Conservation (phyloP, 2,113 vertebrate genomes). For the Prunella himalayana region DNA sequence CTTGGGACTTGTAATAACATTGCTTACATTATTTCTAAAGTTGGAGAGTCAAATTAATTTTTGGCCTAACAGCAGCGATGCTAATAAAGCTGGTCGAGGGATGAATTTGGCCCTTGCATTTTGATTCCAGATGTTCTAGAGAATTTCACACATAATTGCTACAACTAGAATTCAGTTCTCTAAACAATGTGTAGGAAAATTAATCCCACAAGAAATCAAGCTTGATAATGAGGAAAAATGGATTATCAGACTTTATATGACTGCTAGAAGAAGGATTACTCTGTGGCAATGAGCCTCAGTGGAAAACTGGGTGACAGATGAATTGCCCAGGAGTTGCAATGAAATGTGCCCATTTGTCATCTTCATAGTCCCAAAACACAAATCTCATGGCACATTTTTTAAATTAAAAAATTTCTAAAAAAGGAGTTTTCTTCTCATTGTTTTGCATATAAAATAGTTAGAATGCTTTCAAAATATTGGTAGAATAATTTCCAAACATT, state of each 20-base stretch:
- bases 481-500: background rate
- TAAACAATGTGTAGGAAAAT: background rate
- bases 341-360: background rate
- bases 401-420: background rate
- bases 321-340: background rate
- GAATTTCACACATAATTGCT: background rate
- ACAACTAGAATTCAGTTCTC: background rate
- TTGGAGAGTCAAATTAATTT: background rate
- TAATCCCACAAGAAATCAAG: constrained; percentile 1
- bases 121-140: background rate
- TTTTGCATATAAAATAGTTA: background rate
- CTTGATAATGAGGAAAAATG: constrained; percentile 23
- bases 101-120: background rate
- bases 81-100: background rate
- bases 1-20: background rate
- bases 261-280: background rate
- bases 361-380: background rate
- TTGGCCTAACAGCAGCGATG: background rate
- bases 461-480: background rate
- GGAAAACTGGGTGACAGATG: background rate
- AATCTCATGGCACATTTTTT: background rate
- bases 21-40: background rate
- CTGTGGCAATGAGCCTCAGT: background rate
- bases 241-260: background rate
- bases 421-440: background rate